Evolutionary conservation across 2,888 invertebrate species (phyloP), one percentile per base, ranked within the genome.

Genomic region (Oxycera nigricornis): DNA sequence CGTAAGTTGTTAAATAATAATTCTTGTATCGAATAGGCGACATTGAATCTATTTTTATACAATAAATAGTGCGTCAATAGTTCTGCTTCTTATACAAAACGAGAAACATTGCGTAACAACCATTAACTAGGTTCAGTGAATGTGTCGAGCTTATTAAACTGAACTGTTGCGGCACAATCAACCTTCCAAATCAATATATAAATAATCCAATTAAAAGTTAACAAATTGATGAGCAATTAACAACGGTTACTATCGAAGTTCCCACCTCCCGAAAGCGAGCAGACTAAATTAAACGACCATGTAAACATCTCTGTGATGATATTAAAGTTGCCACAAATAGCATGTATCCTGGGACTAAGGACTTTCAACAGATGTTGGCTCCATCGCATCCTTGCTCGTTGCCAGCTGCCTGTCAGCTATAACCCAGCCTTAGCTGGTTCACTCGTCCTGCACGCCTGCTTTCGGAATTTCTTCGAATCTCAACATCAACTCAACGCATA

Each of bases 251-350:
- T 17, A 62, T 62, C 22, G 20, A 35, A 35, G 9, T 35, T 35
- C 35, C n/a, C 35, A 14, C 20, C 17, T 62, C 31, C 31, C 22
- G 26, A 62, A 6, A 7, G 35, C 35, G 11, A 35, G 35, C 17
- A 35, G 9, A 35, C 20, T 35, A n/a, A 62, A 62, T 35, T 35
- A 62, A 62, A 17, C 35, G 35, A 62, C 62, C 62, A 62, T 35
- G 62, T 20, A 35, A 31, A 62, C 62, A 62, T 35, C 35, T 35
- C 1, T 31, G 35, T 62, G 35, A 17, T 62, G 62, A 62, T 62
- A 35, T 35, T 62, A 35, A 62, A 62, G 62, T 35, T 62, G 14
- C 26, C 59, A 14, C 59, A 59, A 59, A 59, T 26, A 28, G 59
- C 59, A 7, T 14, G 59, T 28, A 28, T 9, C 28, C 14, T 59